Conservation (phyloP, 2,888 invertebrate species). For the Arctia plantaginis region DNA sequence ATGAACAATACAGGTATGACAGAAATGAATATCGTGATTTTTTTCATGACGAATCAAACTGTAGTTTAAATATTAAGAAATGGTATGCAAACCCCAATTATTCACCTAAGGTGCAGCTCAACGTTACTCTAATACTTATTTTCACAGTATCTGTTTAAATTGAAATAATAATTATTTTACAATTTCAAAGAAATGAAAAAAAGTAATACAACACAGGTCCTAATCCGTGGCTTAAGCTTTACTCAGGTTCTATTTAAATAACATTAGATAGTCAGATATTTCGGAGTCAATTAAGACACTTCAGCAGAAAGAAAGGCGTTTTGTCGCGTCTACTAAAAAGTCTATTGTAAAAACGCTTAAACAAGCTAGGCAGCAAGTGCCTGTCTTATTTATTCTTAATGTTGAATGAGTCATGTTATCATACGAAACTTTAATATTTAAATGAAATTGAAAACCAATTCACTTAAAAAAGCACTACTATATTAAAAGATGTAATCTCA, state of each 20-base stretch:
- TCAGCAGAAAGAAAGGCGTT: background rate
- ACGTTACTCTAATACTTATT: background rate
- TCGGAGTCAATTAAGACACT: background rate
- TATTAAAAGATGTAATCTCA: slow-evolving; percentile 20
- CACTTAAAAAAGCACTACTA: slow-evolving; percentile 10
- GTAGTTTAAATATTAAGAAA: too few species aligned
- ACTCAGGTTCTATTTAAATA: background rate
- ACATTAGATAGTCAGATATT: background rate
- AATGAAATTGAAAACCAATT: background rate
- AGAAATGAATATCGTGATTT: too few species aligned
- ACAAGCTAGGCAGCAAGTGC: background rate
- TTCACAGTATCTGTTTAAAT: background rate
- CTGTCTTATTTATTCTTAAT: background rate
- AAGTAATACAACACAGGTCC: background rate
- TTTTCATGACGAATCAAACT: too few species aligned
- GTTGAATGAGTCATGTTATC: background rate
- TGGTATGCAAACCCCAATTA: too few species aligned
- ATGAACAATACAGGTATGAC: too few species aligned
- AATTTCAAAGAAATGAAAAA: background rate
- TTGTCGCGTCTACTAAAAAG: background rate
- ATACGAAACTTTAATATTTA: background rate
- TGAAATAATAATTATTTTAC: background rate
- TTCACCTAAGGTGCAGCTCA: too few species aligned
- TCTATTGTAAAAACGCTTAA: background rate
- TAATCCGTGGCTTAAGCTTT: background rate